A percentile compares a stretch with the other conserved stretches of the same genome.
Evolutionary conservation across 2,797 vertebrate species (phyloP).

Genomic region (Alfaro cultratus): DNA sequence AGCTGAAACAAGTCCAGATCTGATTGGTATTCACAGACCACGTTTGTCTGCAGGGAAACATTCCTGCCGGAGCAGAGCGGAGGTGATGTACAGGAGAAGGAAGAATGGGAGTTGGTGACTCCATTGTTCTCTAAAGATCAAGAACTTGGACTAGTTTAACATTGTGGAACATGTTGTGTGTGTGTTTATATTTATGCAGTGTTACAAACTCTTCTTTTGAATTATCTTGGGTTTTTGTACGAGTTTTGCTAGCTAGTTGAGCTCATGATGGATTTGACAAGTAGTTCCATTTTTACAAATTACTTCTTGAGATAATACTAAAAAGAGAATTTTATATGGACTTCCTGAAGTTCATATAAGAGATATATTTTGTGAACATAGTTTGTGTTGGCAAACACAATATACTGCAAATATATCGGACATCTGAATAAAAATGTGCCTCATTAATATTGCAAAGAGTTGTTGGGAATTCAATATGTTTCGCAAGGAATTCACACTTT

Average conservation of each 20-base stretch:
- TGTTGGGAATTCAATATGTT: not conserved
- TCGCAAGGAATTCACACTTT: not conserved
- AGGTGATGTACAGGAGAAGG: not conserved
- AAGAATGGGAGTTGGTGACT: conserved; percentile 8
- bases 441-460: not conserved
- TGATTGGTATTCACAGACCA: conserved; percentile 63
- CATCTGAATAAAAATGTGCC: not conserved
- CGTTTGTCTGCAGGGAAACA: conserved; percentile 48
- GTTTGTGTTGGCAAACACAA: not conserved
- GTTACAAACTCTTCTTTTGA: not conserved
- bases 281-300: not conserved
- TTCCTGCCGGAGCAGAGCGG: conserved; percentile 45
- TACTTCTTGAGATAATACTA: not conserved
- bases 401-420: not conserved
- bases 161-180: not conserved
- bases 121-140: conserved; percentile 16
- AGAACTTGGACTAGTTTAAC: not conserved
- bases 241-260: not conserved
- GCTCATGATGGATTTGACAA: not conserved
- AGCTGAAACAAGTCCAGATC: conserved; percentile 56
- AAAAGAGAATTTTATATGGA: not conserved
- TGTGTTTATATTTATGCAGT: not conserved
- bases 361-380: not conserved
- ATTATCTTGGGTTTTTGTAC: not conserved
- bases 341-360: not conserved